A percentile compares a stretch with the other conserved stretches of the same genome.
These are phyloP conservation scores for Apeltes quadracus DNA, from an alignment of 2,113 vertebrate genomes.

Conservation along the genomic window DNA sequence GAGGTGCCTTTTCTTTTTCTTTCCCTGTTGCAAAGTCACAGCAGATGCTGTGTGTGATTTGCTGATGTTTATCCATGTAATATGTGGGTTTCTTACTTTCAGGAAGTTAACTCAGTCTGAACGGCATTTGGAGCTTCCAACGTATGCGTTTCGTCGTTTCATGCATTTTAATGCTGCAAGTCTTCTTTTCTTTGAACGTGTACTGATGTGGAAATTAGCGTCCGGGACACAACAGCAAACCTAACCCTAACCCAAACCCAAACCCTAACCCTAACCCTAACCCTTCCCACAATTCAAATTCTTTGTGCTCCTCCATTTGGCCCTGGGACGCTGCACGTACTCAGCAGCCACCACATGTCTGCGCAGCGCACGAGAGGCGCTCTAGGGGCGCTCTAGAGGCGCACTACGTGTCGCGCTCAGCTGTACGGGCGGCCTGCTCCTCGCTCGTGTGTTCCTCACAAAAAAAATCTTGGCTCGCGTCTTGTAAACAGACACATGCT, in stretches of 20 bases:
- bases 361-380: constrained; percentile 70
- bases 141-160: too few relatives aligned
- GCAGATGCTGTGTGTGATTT: neutral
- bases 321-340: constrained; percentile 53
- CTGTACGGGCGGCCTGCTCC: constrained; percentile 70
- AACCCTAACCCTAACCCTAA: too few relatives aligned
- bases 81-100: neutral
- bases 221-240: neutral
- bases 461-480: constrained; percentile 60
- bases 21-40: constrained; percentile 5
- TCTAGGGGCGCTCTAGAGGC: constrained; percentile 60
- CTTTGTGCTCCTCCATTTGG: constrained; percentile 67
- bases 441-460: constrained; percentile 39
- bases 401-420: constrained; percentile 49
- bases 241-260: too few relatives aligned
- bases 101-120: neutral
- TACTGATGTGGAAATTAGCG: neutral
- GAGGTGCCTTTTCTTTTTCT: neutral
- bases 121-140: neutral
- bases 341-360: constrained; percentile 74
- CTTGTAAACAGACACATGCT: constrained; percentile 65
- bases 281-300: constrained; percentile 56
- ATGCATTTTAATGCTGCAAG: neutral
- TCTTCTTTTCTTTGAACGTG: neutral
- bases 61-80: neutral